Conservation (phyloP, 2,113 vertebrate genomes). For the Carassius carassius region DNA sequence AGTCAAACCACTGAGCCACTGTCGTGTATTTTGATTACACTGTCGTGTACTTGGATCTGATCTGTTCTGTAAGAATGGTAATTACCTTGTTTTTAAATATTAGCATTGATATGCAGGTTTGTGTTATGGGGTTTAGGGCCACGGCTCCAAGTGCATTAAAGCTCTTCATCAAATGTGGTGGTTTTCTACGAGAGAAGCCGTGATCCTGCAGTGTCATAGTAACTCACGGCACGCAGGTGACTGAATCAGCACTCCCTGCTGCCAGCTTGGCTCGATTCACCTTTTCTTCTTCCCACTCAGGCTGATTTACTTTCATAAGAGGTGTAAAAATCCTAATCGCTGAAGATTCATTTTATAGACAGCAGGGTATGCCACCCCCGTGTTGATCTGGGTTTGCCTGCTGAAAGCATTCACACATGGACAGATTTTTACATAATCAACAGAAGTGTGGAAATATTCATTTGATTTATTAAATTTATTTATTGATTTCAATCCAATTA, state of each 20-base stretch:
- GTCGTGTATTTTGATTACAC: no score
- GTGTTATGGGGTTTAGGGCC: slow-evolving; percentile 24
- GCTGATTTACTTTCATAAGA: slow-evolving; percentile 37
- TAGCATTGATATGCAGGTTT: slow-evolving; percentile 43
- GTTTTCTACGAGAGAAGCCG: not conserved
- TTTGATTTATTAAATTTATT: slow-evolving; percentile 14
- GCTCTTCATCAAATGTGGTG: not conserved
- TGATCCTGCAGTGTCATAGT: slow-evolving; percentile 26
- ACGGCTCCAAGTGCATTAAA: not conserved
- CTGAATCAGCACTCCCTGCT: slow-evolving; percentile 43
- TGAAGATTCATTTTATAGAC: slow-evolving; percentile 21
- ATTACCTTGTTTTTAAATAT: slow-evolving; percentile 20
- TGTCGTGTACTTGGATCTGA: not conserved
- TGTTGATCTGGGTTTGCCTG: slow-evolving; percentile 35
- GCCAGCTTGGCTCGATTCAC: not conserved
- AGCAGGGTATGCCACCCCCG: slow-evolving; percentile 34
- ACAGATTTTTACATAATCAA: slow-evolving; percentile 46
- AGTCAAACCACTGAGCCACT: no score
- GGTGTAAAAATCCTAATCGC: slow-evolving; percentile 29
- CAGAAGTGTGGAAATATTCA: slow-evolving; percentile 37
- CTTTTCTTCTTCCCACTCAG: slow-evolving; percentile 11
- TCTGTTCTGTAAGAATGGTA: not conserved
- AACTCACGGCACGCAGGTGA: slow-evolving; percentile 26
- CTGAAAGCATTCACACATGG: slow-evolving; percentile 38
- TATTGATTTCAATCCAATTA: slow-evolving; percentile 7